Conservation (phyloP, 2,797 vertebrate genomes). For the Diceros bicornis region DNA sequence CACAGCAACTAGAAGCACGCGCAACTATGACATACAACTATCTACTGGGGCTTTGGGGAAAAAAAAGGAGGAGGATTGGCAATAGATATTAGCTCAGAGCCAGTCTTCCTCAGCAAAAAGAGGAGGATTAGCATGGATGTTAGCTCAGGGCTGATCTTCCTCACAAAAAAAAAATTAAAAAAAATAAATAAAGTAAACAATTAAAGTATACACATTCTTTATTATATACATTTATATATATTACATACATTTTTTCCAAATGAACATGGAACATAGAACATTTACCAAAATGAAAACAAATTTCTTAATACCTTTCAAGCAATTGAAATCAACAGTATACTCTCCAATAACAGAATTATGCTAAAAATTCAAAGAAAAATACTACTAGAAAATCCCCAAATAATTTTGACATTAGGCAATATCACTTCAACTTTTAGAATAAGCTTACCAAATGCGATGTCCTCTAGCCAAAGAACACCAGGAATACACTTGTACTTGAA, state of each 20-base stretch:
- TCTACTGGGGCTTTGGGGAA: no score
- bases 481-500: not conserved
- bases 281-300: not conserved
- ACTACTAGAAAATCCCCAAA: not conserved
- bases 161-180: no score
- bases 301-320: not conserved
- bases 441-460: not conserved
- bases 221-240: not conserved
- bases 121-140: no score
- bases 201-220: not conserved
- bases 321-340: not conserved
- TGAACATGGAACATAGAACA: not conserved
- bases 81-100: no score
- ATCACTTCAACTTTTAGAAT: not conserved
- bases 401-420: not conserved
- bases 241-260: not conserved
- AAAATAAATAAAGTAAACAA: no score
- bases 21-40: no score
- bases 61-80: no score
- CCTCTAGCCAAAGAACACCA: not conserved
- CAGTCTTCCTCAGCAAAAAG: no score
- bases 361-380: not conserved
- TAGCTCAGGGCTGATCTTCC: no score
- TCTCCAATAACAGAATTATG: not conserved
- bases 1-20: no score